phyloP scores from a whole-genome alignment of 2,797 vertebrate species.

The Melopsittacus undulatus region DNA sequence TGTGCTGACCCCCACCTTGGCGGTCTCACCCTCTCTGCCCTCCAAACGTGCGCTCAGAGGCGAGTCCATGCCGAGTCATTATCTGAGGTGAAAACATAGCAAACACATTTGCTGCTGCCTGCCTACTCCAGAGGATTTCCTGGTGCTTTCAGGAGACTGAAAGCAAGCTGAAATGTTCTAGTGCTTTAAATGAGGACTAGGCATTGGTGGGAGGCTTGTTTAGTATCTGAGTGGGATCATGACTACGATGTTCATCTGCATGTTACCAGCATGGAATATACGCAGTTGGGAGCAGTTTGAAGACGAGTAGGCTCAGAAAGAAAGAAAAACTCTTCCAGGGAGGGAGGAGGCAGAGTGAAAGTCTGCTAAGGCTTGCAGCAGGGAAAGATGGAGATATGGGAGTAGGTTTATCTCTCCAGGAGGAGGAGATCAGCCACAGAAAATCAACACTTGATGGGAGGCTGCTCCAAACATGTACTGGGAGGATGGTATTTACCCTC shows the following conservation, averaged over 20 bases:
- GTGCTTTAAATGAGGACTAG: slow-evolving; percentile 56
- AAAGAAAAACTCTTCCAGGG: slow-evolving; percentile 57
- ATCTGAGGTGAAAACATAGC: background rate
- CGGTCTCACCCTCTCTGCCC: background rate
- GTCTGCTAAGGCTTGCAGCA: slow-evolving; percentile 58
- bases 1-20: background rate
- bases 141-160: slow-evolving; percentile 22
- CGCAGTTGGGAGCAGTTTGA: slow-evolving; percentile 49
- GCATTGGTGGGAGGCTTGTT: slow-evolving; percentile 68
- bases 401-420: background rate
- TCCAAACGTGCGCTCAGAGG: background rate
- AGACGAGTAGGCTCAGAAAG: slow-evolving; percentile 53
- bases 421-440: slow-evolving; percentile 14
- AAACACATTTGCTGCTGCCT: slow-evolving; percentile 10
- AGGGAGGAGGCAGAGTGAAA: slow-evolving; percentile 49
- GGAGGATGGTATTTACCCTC: slow-evolving; percentile 35
- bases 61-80: fast-evolving
- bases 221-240: slow-evolving; percentile 71
- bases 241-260: slow-evolving; percentile 73
- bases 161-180: slow-evolving; percentile 45
- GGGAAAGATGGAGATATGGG: slow-evolving; percentile 24
- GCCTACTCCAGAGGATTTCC: slow-evolving; percentile 62
- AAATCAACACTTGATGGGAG: slow-evolving; percentile 38
- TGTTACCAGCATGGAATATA: slow-evolving; percentile 59
- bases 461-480: slow-evolving; percentile 1